These are phyloP conservation scores for Stramonita haemastoma DNA, from an alignment of 2,888 invertebrate genomes.

Conservation along the genomic window DNA sequence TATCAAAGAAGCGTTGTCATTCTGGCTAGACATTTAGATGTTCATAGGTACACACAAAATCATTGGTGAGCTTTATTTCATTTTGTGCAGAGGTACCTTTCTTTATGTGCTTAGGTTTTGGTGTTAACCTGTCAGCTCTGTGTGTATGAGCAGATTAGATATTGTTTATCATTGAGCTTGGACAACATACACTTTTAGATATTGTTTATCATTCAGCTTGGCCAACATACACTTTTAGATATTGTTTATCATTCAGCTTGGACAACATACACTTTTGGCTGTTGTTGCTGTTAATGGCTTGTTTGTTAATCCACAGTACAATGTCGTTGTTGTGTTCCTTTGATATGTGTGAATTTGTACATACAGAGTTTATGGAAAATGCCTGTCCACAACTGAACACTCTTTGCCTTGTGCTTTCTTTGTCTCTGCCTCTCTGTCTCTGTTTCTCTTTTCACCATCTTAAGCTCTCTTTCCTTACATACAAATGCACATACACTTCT, in stretches of 20 bases:
- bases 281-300: background rate
- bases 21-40: background rate
- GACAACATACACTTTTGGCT: background rate
- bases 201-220: background rate
- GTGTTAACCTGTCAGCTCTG: background rate
- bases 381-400: background rate
- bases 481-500: background rate
- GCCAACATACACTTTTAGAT: background rate
- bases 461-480: background rate
- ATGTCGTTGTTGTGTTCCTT: slow-evolving; percentile 2
- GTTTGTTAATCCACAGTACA: slow-evolving; percentile 10
- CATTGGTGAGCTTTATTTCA: background rate
- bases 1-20: background rate
- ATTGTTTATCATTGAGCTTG: background rate
- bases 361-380: background rate
- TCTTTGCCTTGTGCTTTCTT: background rate
- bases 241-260: background rate
- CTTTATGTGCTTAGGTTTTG: background rate
- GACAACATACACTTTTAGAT: background rate
- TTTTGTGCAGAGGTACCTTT: background rate
- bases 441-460: background rate
- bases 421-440: background rate
- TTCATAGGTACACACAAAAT: background rate
- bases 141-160: background rate
- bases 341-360: slow-evolving; percentile 21